Base-by-base conservation (phyloP, 2,113 vertebrate species). In the Anarhynchus alexandrinus region DNA sequence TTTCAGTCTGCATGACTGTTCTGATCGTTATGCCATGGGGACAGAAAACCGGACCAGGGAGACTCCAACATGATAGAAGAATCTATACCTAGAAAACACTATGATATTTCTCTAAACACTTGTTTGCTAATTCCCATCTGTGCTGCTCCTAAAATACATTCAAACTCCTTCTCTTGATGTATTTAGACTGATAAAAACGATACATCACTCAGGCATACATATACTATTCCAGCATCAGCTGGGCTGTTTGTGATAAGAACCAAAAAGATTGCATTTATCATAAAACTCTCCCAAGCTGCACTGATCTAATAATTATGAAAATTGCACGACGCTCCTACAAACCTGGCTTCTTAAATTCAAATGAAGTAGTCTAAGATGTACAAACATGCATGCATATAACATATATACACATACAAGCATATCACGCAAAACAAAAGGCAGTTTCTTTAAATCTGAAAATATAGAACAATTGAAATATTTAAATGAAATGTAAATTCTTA, bases 81-180 rank as follows among this genome's bases (percentile, higher is more conserved):
- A 91, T 54, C 80, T 69, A 79, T 93, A 94, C 45, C n/a, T 82
- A 74, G n/a, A 42, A 81, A 76, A 86, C 76, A 49, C 45, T 94
- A 18, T 86, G 89, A 91, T 82, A 59, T 22, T 61, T 78, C 42
- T 84, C 86, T 94, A 95, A 96, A 93, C 65, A 89, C 30, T 94
- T 92, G 64, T 79, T 93, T 94, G 86, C 86, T 93, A 93, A 91
- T 67, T 83, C 94, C 82, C 64, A 95, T 20, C 36, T 88, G 51
- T 82, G 65, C 40, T 65, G 25, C 80, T 55, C 40, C 55, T 73
- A 86, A 95, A 93, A 94, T 52, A 79, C 58, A 82, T 66, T 94
- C 38, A 87, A 82, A 86, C 65, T 64, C 51, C 55, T 70, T 59
- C 34, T 89, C 85, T 86, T 82, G 78, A 90, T 95, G 40, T 72